Conservation (phyloP, 92 coral and sea anemone species). For the Actinostola sp. region DNA sequence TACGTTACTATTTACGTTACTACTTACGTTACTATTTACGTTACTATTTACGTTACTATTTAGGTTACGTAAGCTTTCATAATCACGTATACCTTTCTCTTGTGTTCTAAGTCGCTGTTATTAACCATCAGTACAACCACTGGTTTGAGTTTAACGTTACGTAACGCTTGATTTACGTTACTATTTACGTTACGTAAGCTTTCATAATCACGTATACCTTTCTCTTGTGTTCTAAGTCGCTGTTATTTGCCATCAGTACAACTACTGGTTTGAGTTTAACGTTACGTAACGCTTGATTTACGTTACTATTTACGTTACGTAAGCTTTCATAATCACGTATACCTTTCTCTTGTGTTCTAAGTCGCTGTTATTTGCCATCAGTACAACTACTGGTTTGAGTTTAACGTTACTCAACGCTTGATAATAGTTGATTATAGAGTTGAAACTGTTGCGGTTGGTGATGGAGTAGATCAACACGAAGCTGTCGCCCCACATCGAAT, state of each 20-base stretch:
- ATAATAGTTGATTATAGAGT: conserved; percentile 42
- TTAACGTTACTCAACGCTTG: conserved; percentile 49
- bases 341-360: conserved; percentile 73
- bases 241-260: conserved; percentile 69
- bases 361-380: conserved; percentile 81
- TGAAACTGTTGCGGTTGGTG: conserved; percentile 68
- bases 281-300: neutral
- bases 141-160: conserved; percentile 54
- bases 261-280: neutral
- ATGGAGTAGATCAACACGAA: conserved; percentile 77
- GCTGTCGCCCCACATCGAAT: conserved; percentile 77
- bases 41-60: no score
- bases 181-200: neutral
- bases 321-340: neutral
- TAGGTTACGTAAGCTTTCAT: no score
- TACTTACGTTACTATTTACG: no score
- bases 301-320: neutral
- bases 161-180: conserved; percentile 51
- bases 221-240: conserved; percentile 73
- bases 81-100: conserved; percentile 49
- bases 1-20: no score
- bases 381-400: conserved; percentile 60
- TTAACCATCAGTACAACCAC: conserved; percentile 69
- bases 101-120: conserved; percentile 70
- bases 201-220: conserved; percentile 30